Evolutionary conservation across 2,113 vertebrate species (phyloP).

Genomic region (Prochilodus magdalenae): DNA sequence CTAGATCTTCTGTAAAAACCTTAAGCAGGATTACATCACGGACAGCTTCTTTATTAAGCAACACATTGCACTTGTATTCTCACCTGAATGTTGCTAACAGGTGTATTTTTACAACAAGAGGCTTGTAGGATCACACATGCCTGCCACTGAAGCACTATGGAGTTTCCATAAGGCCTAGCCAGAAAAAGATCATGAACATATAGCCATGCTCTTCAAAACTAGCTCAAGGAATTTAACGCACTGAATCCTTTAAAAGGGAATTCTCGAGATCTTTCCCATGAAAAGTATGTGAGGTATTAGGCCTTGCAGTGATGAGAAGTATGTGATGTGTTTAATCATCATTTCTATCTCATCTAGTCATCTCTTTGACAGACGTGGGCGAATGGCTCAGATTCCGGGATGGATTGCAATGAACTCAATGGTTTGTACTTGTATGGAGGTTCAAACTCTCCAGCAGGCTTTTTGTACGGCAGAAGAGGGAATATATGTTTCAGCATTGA

Average conservation of each 20-base stretch:
- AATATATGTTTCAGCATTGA: not conserved
- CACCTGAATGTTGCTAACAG: not conserved
- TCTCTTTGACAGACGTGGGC: not conserved
- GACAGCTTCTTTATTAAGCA: not conserved
- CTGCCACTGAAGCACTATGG: not conserved
- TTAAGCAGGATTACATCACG: not conserved
- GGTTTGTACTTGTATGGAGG: not conserved
- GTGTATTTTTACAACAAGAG: not conserved
- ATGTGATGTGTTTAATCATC: not conserved
- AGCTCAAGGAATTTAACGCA: not conserved
- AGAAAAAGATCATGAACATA: not conserved
- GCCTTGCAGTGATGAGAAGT: not conserved
- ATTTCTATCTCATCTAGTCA: not conserved
- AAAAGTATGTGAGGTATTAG: not conserved
- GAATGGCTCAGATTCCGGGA: not conserved
- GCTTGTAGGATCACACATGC: not conserved
- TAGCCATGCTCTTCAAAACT: not conserved
- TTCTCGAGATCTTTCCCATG: too few relatives aligned
- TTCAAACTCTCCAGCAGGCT: not conserved
- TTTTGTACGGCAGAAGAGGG: not conserved
- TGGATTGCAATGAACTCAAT: not conserved
- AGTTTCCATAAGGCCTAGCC: not conserved
- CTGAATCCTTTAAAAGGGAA: not conserved
- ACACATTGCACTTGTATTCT: not conserved
- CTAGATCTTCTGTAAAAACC: too few relatives aligned